A percentile compares a stretch with the other conserved stretches of the same genome.
Conservation (phyloP, 2,888 invertebrate species). For the Eledone cirrhosa region DNA sequence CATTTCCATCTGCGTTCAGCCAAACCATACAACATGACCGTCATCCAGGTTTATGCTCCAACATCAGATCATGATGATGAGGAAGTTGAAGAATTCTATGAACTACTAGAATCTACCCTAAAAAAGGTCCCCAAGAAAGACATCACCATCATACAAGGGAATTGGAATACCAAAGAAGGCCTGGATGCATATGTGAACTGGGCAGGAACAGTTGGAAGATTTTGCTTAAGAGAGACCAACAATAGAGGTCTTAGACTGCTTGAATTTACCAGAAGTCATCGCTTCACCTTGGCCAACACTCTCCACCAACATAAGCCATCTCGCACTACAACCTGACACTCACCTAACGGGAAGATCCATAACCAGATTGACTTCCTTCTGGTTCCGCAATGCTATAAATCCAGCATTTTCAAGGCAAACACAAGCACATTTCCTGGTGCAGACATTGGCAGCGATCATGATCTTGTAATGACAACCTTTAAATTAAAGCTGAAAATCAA, state of each 20-base stretch:
- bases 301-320: slow-evolving; percentile 33
- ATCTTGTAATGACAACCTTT: too few species aligned
- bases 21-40: slow-evolving; percentile 38
- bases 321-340: slow-evolving; percentile 31
- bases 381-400: slow-evolving; percentile 14
- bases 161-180: slow-evolving; percentile 38
- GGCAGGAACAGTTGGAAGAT: slow-evolving; percentile 32
- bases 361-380: slow-evolving; percentile 36
- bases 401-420: neutral
- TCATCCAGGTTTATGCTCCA: slow-evolving; percentile 38
- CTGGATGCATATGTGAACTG: slow-evolving; percentile 33
- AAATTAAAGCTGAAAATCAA: too few species aligned
- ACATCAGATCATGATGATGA: slow-evolving; percentile 33
- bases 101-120: too few species aligned
- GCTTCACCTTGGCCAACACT: slow-evolving; percentile 33
- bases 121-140: too few species aligned
- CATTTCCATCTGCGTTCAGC: slow-evolving; percentile 37
- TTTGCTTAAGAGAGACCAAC: slow-evolving; percentile 27
- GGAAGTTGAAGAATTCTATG: slow-evolving; percentile 34
- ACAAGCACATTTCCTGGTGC: neutral
- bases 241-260: slow-evolving; percentile 33
- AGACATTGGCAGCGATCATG: neutral
- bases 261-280: slow-evolving; percentile 31
- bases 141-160: slow-evolving; percentile 33
- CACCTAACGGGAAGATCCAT: slow-evolving; percentile 32